These are phyloP conservation scores for Spisula subtruncata DNA, from an alignment of 2,888 invertebrate genomes.

Conservation along the genomic window DNA sequence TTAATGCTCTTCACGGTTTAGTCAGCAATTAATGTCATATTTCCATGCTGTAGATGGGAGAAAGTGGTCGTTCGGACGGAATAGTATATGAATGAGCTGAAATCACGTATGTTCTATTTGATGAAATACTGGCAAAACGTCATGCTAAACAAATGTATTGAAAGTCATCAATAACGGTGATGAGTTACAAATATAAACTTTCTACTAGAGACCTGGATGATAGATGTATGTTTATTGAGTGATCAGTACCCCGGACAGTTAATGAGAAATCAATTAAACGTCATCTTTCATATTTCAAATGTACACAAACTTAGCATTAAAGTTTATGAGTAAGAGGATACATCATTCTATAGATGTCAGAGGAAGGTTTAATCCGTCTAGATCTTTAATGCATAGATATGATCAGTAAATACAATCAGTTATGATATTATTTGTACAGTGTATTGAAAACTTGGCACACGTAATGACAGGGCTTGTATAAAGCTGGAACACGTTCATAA, in stretches of 20 bases:
- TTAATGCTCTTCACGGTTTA: too few species aligned
- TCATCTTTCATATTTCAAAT: background rate
- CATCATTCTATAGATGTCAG: background rate
- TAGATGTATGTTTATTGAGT: background rate
- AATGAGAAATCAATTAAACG: background rate
- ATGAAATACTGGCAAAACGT: too few species aligned
- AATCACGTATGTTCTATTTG: too few species aligned
- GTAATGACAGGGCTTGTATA: too few species aligned
- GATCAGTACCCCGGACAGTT: background rate
- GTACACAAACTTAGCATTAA: slow-evolving; percentile 8
- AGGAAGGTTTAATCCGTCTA: background rate
- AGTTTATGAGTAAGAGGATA: background rate
- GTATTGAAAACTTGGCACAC: too few species aligned
- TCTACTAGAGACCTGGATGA: background rate
- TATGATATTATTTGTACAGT: too few species aligned
- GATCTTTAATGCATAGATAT: background rate
- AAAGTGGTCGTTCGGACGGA: too few species aligned
- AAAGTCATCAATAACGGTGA: background rate
- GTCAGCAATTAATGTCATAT: too few species aligned
- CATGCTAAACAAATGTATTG: too few species aligned
- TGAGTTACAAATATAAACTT: background rate
- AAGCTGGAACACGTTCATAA: too few species aligned
- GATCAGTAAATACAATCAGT: background rate
- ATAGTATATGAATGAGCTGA: too few species aligned
- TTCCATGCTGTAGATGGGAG: too few species aligned